Evolutionary conservation across 2,888 invertebrate species (phyloP).

Genomic region (Noctua janthina): DNA sequence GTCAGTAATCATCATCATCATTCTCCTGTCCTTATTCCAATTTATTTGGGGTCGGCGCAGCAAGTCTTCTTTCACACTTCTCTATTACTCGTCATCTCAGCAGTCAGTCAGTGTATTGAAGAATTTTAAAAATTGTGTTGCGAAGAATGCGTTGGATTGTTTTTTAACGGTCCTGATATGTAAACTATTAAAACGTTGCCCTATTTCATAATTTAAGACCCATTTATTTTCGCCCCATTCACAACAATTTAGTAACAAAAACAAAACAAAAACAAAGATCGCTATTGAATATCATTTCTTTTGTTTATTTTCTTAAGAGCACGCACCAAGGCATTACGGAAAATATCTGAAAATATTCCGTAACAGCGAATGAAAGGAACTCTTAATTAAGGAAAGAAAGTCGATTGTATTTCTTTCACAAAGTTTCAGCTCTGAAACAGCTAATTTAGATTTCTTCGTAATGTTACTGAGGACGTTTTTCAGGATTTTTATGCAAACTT

Average conservation of each 20-base stretch:
- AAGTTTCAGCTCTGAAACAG: conserved; percentile 42
- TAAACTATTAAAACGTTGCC: neutral
- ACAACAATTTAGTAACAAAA: conserved; percentile 5
- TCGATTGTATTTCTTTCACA: conserved; percentile 50
- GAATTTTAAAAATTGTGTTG: neutral
- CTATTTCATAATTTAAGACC: neutral
- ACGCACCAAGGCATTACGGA: conserved; percentile 70
- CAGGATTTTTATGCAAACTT: conserved; percentile 31
- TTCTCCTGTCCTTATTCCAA: no score
- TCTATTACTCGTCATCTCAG: no score
- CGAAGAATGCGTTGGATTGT: neutral
- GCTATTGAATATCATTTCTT: conserved; percentile 58
- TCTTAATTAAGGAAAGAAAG: conserved; percentile 68
- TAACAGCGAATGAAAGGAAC: conserved; percentile 59
- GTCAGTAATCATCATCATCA: no score
- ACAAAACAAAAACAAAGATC: conserved; percentile 37
- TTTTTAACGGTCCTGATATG: neutral
- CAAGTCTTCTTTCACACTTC: no score
- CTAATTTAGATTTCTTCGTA: conserved; percentile 42
- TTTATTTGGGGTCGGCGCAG: no score
- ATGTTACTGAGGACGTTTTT: conserved; percentile 14
- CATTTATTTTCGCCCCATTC: conserved; percentile 9
- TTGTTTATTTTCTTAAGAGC: conserved; percentile 65
- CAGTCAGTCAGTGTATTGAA: neutral
- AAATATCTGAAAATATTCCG: conserved; percentile 66